Evolutionary conservation across 2,797 vertebrate species (phyloP), one percentile per base, ranked within the genome.

Genomic region (Paramormyrops hopkinsi): DNA sequence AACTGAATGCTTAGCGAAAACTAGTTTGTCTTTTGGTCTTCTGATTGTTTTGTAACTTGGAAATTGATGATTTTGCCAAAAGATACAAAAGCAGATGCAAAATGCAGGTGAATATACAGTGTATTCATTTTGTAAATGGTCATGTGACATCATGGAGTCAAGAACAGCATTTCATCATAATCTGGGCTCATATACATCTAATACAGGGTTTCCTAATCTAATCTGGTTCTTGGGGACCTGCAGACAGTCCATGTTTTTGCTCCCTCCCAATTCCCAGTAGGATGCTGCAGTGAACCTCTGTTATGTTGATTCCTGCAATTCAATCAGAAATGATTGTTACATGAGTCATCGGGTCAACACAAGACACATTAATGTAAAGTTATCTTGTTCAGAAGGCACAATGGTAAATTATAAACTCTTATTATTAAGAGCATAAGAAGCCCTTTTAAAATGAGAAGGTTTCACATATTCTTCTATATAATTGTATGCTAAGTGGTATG

Each of bases 341-440:
- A 88, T 19, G 84, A 22, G 8, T 69, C 88, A 41, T 89, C 88
- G 41, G 83, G 65, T 84, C 88, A 84, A 76, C 82, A 59, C 59
- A 88, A 88, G 82, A 33, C 51, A 41, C 89, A 89, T 90, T 89
- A 69, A 90, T 62, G 87, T 83, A 89, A 88, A 48, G 88, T 90
- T 69, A 69, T 88, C 73, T 85, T 89, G 89, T 82, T 89, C 83
- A 33, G 59, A 86, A 84, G 82, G 56, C 48, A 88, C 83, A 87
- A 37, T 89, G 82, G 90, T 89, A 73, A 88, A 90, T 89, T 69
- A 91, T 54, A 8, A 59, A 88, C 84, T 73, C 76, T 50, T 12
- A 84, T 88, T 89, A 89, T 89, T 89, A 88, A 87, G 50, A 37
- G 46, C 4, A 65, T 14, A 90, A 69, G 29, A 53, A 54, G 59